Conservation (phyloP, 1,140 invertebrate species). For the Centruroides sculpturatus region DNA sequence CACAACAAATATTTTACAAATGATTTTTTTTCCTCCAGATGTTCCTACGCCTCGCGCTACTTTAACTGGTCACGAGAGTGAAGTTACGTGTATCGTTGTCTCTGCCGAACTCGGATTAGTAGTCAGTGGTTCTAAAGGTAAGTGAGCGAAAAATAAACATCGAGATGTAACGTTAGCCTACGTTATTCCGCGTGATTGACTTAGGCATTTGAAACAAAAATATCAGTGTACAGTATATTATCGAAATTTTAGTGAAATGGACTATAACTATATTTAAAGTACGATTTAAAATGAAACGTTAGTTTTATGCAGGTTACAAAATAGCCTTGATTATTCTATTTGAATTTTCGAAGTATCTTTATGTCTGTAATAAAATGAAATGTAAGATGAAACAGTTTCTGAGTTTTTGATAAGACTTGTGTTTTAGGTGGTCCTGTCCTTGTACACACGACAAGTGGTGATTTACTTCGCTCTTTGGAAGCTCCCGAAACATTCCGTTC, state of each 20-base stretch:
- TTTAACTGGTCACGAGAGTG: slow-evolving; percentile 89
- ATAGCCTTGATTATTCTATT: no score
- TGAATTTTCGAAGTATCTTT: no score
- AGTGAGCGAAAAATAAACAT: neutral
- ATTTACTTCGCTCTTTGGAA: slow-evolving; percentile 81
- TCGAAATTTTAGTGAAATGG: no score
- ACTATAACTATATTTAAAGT: no score
- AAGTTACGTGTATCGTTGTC: slow-evolving; percentile 86
- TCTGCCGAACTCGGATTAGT: slow-evolving; percentile 96
- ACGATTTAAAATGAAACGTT: no score
- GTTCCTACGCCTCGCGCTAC: slow-evolving; percentile 87
- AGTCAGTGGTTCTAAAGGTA: slow-evolving; percentile 51
- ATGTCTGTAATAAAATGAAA: no score
- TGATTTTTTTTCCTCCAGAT: slow-evolving; percentile 29
- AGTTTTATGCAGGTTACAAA: no score
- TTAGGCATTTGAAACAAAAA: no score
- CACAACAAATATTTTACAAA: slow-evolving; percentile 21
- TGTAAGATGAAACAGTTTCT: no score
- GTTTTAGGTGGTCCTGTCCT: slow-evolving; percentile 77
- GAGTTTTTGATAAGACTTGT: neutral
- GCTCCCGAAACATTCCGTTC: slow-evolving; percentile 54
- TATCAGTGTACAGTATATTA: no score
- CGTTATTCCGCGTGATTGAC: no score
- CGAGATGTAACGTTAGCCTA: no score
- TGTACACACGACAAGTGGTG: slow-evolving; percentile 95